A percentile compares a stretch with the other conserved stretches of the same genome.
Conservation (phyloP, 2,113 vertebrate species). For the Spermophilus dauricus region DNA sequence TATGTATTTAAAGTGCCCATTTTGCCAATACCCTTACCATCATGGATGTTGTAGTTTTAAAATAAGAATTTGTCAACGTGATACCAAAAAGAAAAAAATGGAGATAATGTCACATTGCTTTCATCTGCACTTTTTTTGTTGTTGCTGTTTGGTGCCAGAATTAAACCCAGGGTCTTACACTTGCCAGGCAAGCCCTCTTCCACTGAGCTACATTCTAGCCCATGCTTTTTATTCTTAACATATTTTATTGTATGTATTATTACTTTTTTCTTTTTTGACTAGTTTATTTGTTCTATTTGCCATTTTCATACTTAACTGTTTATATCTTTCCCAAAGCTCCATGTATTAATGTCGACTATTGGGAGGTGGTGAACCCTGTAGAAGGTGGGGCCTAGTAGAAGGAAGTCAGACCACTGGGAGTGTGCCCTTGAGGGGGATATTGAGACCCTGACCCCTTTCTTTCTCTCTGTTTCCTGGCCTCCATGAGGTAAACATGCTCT, state of each 20-base stretch:
- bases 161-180: no score
- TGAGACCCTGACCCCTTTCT: background rate
- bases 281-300: background rate
- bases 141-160: no score
- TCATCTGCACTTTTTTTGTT: background rate
- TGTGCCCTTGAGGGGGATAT: no score
- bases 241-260: background rate
- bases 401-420: background rate
- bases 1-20: background rate
- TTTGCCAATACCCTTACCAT: background rate
- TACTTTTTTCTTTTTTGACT: background rate
- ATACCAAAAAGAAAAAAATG: background rate
- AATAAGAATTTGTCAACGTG: background rate
- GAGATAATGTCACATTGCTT: background rate
- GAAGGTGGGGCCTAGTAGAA: background rate
- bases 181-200: no score
- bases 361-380: background rate
- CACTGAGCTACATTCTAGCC: no score
- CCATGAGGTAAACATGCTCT: background rate
- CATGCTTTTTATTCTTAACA: background rate
- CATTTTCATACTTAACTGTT: constrained; percentile 23
- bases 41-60: background rate
- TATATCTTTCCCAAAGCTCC: background rate
- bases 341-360: background rate
- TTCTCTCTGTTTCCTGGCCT: background rate